Conservation (phyloP, 2,888 invertebrate genomes). For the Cryptus armator region DNA sequence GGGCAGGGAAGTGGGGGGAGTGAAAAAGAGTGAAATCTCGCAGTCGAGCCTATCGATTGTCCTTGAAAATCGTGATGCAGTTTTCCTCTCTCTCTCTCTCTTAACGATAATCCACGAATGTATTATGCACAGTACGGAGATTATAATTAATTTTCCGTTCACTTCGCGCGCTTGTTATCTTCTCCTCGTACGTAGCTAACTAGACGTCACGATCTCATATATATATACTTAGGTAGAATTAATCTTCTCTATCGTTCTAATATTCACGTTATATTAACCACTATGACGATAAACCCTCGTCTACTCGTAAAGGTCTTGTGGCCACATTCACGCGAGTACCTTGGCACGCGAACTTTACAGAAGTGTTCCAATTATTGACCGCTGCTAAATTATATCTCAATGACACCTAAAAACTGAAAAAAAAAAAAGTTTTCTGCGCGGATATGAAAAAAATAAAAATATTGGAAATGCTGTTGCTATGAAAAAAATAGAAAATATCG, state of each 20-base stretch:
- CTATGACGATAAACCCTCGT: slow-evolving; percentile 3
- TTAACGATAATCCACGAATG: neutral
- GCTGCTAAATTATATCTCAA: neutral
- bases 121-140: slow-evolving; percentile 54
- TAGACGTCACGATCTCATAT: neutral
- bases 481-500: too few species aligned
- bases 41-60: slow-evolving; percentile 55
- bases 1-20: slow-evolving; percentile 6
- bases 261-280: neutral
- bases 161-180: slow-evolving; percentile 38
- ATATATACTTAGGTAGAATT: neutral
- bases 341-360: slow-evolving; percentile 28
- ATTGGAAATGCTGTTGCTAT: neutral
- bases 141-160: slow-evolving; percentile 66
- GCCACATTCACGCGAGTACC: slow-evolving; percentile 23
- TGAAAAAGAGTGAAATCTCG: slow-evolving; percentile 21
- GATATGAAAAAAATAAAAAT: neutral
- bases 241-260: neutral
- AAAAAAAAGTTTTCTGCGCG: neutral
- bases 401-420: neutral
- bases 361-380: neutral
- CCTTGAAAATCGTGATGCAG: slow-evolving; percentile 51
- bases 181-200: neutral
- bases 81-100: too few species aligned
- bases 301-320: slow-evolving; percentile 1